Conservation (phyloP, 2,113 vertebrate species). For the Brienomyrus longianalis region DNA sequence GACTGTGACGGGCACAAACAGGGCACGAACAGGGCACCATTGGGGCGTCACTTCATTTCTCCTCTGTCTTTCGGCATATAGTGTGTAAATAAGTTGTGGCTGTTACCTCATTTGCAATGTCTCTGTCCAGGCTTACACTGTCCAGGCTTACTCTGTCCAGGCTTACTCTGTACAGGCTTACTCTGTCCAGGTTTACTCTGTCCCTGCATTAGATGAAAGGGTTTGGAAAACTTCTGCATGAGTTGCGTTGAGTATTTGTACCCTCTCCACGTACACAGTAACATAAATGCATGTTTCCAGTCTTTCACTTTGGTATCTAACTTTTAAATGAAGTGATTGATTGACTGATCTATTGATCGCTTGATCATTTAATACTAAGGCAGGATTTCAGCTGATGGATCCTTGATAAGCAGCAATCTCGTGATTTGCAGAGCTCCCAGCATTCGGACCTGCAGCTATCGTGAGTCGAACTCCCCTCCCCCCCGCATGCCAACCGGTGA, state of each 20-base stretch:
- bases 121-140: neutral
- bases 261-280: neutral
- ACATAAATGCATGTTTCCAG: neutral
- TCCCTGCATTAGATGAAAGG: neutral
- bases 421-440: neutral
- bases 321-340: neutral
- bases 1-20: neutral
- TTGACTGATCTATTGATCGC: neutral
- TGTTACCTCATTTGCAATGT: neutral
- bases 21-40: neutral
- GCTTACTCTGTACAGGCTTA: too few relatives aligned
- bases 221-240: neutral
- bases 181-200: too few relatives aligned
- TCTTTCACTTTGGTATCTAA: neutral
- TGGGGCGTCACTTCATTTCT: neutral
- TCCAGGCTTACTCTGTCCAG: too few relatives aligned
- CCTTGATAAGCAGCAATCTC: neutral
- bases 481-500: neutral
- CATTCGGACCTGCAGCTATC: neutral
- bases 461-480: neutral
- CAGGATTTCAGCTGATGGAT: neutral
- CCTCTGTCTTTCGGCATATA: neutral
- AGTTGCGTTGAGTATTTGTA: neutral
- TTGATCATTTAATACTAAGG: neutral
- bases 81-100: neutral